These are phyloP conservation scores for Parus major DNA, from an alignment of 2,113 vertebrate species.

Conservation along the genomic window DNA sequence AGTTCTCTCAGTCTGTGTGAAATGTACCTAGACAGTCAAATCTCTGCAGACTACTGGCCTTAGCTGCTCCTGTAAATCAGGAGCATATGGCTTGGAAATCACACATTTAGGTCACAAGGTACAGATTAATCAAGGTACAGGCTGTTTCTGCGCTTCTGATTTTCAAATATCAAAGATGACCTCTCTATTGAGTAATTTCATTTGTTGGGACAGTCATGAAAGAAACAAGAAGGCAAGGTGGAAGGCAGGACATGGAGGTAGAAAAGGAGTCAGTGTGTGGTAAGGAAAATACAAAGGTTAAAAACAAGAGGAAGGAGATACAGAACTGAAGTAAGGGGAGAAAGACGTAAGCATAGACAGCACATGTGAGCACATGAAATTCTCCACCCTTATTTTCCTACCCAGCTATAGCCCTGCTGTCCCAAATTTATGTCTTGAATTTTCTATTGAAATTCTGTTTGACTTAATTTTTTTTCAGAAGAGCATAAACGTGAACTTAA, in stretches of 20 bases:
- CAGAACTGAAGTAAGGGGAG: neutral
- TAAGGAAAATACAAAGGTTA: neutral
- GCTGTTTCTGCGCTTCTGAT: neutral
- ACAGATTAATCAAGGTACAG: neutral
- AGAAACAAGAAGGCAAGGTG: neutral
- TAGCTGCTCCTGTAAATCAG: constrained; percentile 29
- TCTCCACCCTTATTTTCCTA: neutral
- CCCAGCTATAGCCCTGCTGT: neutral
- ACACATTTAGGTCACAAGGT: constrained; percentile 2
- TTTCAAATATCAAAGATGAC: neutral
- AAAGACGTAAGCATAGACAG: neutral
- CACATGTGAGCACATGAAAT: neutral
- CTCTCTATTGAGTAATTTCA: neutral
- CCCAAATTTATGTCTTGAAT: neutral
- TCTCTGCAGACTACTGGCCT: neutral
- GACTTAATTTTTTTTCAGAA: neutral
- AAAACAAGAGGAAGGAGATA: neutral
- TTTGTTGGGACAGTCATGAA: neutral
- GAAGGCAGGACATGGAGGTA: neutral
- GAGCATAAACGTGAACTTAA: neutral
- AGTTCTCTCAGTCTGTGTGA: neutral
- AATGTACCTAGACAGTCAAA: neutral
- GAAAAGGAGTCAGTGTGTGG: neutral
- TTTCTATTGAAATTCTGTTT: neutral
- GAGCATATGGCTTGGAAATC: constrained; percentile 32